Base-by-base conservation (phyloP, 2,888 invertebrate genomes). In the Heliconius aoede region DNA sequence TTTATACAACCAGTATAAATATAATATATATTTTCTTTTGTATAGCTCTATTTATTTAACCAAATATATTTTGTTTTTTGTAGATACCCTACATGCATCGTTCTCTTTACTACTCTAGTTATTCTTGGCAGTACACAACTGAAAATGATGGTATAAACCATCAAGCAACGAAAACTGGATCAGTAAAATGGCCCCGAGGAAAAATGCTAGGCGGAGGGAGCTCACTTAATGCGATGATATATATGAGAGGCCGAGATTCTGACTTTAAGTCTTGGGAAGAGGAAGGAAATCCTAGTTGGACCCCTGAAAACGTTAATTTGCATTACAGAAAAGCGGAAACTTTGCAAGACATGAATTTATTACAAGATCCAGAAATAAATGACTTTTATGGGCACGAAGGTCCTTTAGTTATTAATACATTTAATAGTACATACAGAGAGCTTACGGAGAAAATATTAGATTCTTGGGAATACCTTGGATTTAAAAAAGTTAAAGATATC, bases 91-190 rank as follows among this genome's bases (percentile, higher is more conserved):
- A 74, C 8, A 61, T 86, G 18, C 77, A 83, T 26, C 75, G 46
- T 32, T 32, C 62, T 0, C 58, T 89, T 26, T 82, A 46, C 32
- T 61, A 95, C 83, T 92, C 86, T 8, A 77, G 82, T 85, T 90
- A 97, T 76, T 98, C 98, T 86, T 98, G 98, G 98, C 95, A 96
- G 85, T 98, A 98, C 87, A 96, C 96, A 87, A 97, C 97, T 0
- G 97, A 97, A 83, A 96, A 97, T 0, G 96, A 97, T 85, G 96
- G 96, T 32, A 95, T 94, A 67, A 95, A 95, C 0, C 97, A 97
- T 86, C 90, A 97, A 83, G 97, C 97, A 95, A 90, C 89, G 64
- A 82, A 85, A 77, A 84, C 87, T 71, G 84, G 86, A 73, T 80
- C 86, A 65, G 87, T 90, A 11, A 82, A 81, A 5, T 95, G 95